Evolutionary conservation across 2,888 invertebrate species (phyloP).

Genomic region (Pyralis farinalis): DNA sequence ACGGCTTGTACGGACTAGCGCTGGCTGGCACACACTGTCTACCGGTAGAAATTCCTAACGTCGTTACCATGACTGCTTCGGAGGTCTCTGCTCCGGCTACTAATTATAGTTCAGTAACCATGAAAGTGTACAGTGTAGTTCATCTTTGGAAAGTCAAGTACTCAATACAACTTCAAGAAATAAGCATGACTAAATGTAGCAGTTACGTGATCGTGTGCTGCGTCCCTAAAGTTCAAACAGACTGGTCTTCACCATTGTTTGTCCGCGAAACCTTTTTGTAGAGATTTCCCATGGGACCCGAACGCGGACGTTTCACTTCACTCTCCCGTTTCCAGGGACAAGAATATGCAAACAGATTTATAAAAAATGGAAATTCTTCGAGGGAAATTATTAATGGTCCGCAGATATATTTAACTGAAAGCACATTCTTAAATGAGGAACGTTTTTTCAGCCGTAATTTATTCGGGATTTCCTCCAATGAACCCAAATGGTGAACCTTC

Average conservation of each 20-base stretch:
- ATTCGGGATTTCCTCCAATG: slow-evolving; percentile 5
- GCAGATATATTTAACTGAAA: slow-evolving; percentile 5
- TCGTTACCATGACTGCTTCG: no score
- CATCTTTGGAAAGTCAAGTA: no score
- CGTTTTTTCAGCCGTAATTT: slow-evolving; percentile 5
- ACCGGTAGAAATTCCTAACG: no score
- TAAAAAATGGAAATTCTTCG: slow-evolving; percentile 28
- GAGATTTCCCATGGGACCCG: slow-evolving; percentile 66
- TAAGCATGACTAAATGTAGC: no score
- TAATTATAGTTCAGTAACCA: no score
- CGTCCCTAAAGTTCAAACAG: slow-evolving; percentile 43
- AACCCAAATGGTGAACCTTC: slow-evolving; percentile 5
- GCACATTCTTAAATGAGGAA: slow-evolving; percentile 4
- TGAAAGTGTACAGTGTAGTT: no score
- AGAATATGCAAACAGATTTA: slow-evolving; percentile 62
- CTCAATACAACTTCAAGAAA: no score
- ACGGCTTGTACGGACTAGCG: no score
- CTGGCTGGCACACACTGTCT: no score
- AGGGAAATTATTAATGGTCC: slow-evolving; percentile 2
- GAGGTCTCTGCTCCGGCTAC: no score
- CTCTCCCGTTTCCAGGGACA: slow-evolving; percentile 51
- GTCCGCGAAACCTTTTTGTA: slow-evolving; percentile 62
- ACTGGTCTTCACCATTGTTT: slow-evolving; percentile 53
- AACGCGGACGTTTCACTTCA: slow-evolving; percentile 48
- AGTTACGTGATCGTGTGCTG: slow-evolving; percentile 14